Conservation (phyloP, 1,140 invertebrate species). For the Dolichoris vasculosae region DNA sequence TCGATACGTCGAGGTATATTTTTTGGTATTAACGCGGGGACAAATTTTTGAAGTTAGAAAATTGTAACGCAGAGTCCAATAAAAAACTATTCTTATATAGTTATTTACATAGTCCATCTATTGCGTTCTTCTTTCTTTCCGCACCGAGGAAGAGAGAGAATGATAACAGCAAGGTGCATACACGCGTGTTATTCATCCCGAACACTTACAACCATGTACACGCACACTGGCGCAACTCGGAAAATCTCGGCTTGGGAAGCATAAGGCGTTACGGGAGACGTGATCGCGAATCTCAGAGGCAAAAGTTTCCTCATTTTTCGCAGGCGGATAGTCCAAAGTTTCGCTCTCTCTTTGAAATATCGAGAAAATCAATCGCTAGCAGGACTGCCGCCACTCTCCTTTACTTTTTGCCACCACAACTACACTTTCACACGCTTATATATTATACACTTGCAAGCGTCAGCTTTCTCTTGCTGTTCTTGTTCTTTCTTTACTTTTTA, state of each 20-base stretch:
- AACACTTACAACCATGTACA: not conserved
- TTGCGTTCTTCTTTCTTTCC: not conserved
- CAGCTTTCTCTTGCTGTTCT: slow-evolving; percentile 23
- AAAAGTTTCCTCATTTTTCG: slow-evolving; percentile 74
- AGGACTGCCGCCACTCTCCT: slow-evolving; percentile 56
- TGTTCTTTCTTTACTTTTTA: slow-evolving; percentile 14
- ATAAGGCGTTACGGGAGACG: slow-evolving; percentile 64
- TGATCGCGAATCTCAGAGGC: slow-evolving; percentile 63
- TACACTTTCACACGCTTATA: slow-evolving; percentile 42
- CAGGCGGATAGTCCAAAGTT: slow-evolving; percentile 61
- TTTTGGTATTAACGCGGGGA: not conserved
- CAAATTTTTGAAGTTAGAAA: not conserved
- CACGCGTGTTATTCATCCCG: not conserved
- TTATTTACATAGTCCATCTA: slow-evolving; percentile 6
- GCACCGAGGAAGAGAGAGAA: not conserved
- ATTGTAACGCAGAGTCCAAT: not conserved
- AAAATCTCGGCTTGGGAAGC: slow-evolving; percentile 56
- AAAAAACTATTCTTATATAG: not conserved
- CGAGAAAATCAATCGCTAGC: slow-evolving; percentile 69
- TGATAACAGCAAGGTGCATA: not conserved
- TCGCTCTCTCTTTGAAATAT: slow-evolving; percentile 62
- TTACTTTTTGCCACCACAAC: slow-evolving; percentile 40
- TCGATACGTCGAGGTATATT: not conserved
- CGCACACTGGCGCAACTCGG: not conserved
- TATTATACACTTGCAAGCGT: slow-evolving; percentile 47